phyloP scores from a whole-genome alignment of 2,888 invertebrate genomes.

The Lasiommata megera region DNA sequence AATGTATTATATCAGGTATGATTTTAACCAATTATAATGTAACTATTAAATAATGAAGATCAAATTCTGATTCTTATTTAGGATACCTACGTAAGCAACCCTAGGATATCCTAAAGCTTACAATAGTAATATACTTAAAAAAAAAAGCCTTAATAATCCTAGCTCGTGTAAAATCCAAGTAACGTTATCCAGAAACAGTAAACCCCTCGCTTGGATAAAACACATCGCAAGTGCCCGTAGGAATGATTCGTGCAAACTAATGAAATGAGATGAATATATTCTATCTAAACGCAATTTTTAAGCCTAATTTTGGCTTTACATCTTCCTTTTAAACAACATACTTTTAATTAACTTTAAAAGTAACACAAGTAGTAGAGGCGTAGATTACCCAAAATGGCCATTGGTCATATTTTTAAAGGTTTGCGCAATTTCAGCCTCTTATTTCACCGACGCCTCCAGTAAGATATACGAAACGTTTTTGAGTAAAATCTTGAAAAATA shows the following conservation, averaged over 20 bases:
- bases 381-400: background rate
- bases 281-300: constrained; percentile 35
- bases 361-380: background rate
- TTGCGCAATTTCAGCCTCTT: background rate
- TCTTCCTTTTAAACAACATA: constrained; percentile 5
- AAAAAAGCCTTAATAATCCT: background rate
- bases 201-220: constrained; percentile 31
- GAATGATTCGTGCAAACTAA: constrained; percentile 85
- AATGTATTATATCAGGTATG: too few species aligned
- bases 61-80: background rate
- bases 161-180: constrained; percentile 4
- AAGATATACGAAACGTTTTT: background rate
- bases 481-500: constrained; percentile 6
- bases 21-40: too few species aligned
- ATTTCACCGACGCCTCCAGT: background rate
- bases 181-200: background rate
- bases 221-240: constrained; percentile 62
- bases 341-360: background rate
- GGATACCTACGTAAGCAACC: background rate
- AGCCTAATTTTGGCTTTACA: constrained; percentile 13
- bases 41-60: too few species aligned
- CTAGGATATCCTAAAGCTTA: background rate
- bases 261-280: constrained; percentile 61
- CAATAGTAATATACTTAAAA: background rate
- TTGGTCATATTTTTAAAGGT: background rate